Conservation (phyloP, 1,140 invertebrate species). For the Drosophila biarmipes region DNA sequence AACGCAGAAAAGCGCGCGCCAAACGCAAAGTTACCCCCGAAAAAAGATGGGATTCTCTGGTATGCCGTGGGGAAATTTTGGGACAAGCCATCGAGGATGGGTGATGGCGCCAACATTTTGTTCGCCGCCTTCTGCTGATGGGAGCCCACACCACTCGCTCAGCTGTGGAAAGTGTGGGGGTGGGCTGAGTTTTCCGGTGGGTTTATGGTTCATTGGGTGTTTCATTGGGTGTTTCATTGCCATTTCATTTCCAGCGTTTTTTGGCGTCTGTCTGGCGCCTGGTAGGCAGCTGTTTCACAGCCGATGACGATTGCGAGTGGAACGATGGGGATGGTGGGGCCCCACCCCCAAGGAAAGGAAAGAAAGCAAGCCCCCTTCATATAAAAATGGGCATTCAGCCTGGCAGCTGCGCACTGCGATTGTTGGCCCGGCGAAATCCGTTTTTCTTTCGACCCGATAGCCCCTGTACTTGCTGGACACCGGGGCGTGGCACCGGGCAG, state of each 20-base stretch:
- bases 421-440: slow-evolving; percentile 54
- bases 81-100: slow-evolving; percentile 5
- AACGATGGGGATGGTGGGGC: slow-evolving; percentile 30
- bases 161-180: slow-evolving; percentile 23
- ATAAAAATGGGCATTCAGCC: slow-evolving; percentile 55
- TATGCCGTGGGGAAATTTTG: slow-evolving; percentile 1
- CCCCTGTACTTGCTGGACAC: slow-evolving; percentile 21
- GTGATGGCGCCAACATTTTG: slow-evolving; percentile 63
- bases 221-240: slow-evolving; percentile 70
- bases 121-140: slow-evolving; percentile 46
- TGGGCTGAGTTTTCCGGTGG: slow-evolving; percentile 9
- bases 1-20: slow-evolving; percentile 51
- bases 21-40: slow-evolving; percentile 45
- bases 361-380: not conserved
- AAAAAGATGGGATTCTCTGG: slow-evolving; percentile 10
- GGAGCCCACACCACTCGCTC: slow-evolving; percentile 49
- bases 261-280: slow-evolving; percentile 72
- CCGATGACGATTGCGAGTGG: slow-evolving; percentile 48
- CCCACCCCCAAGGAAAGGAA: slow-evolving; percentile 1
- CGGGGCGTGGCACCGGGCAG: slow-evolving; percentile 44
- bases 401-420: slow-evolving; percentile 45
- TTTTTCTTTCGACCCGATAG: slow-evolving; percentile 11
- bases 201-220: slow-evolving; percentile 16
- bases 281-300: slow-evolving; percentile 76
- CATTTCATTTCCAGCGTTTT: slow-evolving; percentile 60